Evolutionary conservation across 2,888 invertebrate genomes (phyloP).

Genomic region (Drosophila mettleri): DNA sequence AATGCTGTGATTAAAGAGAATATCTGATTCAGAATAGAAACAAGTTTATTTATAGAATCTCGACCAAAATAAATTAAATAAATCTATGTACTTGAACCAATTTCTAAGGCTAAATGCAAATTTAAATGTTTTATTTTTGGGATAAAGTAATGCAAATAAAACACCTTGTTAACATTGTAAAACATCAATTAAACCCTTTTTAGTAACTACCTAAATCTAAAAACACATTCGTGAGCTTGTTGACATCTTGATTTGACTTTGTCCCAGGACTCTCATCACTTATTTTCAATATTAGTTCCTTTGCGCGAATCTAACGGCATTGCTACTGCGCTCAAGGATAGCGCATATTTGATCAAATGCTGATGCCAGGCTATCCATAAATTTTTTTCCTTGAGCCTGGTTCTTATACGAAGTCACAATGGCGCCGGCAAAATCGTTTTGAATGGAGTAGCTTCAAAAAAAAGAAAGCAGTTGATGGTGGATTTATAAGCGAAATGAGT

Average conservation of each 20-base stretch:
- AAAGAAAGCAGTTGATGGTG: conserved; percentile 41
- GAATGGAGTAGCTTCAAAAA: conserved; percentile 92
- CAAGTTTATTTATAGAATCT: conserved; percentile 41
- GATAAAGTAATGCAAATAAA: conserved; percentile 48
- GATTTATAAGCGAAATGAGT: background rate
- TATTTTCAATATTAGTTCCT: conserved; percentile 16
- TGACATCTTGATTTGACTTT: background rate
- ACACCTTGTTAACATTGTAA: conserved; percentile 35
- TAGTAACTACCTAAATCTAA: conserved; percentile 2
- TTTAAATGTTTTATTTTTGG: conserved; percentile 39
- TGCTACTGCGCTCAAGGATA: conserved; percentile 69
- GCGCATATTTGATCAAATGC: conserved; percentile 89
- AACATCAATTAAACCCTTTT: conserved; percentile 37
- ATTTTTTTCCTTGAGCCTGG: conserved; percentile 89
- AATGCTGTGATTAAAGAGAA: conserved; percentile 34
- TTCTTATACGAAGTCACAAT: conserved; percentile 92
- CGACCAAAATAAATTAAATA: conserved; percentile 13
- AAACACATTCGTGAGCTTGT: background rate
- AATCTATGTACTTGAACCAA: conserved; percentile 9
- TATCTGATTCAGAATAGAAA: conserved; percentile 17
- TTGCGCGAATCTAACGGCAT: conserved; percentile 10
- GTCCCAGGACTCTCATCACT: background rate
- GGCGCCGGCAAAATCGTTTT: conserved; percentile 92
- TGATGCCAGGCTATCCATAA: conserved; percentile 89
- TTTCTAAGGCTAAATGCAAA: conserved; percentile 9